Evolutionary conservation across 2,888 invertebrate species (phyloP).

Genomic region (Latheticus oryzae): DNA sequence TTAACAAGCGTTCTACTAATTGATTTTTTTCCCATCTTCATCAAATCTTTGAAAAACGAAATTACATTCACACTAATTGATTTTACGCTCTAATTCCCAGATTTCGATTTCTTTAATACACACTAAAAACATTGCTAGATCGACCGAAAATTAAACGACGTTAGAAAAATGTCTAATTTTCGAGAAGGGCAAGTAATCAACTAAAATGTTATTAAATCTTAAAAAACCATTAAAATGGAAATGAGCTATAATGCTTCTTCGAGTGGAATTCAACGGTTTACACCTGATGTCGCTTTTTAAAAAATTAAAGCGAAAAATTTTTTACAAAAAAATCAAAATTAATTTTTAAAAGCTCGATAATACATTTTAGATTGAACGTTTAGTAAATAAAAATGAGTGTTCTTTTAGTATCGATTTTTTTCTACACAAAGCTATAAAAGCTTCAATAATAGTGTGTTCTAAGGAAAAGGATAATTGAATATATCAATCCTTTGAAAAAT

Average conservation of each 20-base stretch:
- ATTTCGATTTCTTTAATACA: conserved; percentile 21
- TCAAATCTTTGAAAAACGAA: conserved; percentile 1
- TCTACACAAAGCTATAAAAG: too few species aligned
- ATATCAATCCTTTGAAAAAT: too few species aligned
- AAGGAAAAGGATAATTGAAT: too few species aligned
- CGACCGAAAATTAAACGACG: too few species aligned
- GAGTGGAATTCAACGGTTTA: conserved; percentile 24
- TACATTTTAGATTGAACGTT: too few species aligned
- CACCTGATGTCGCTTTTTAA: conserved; percentile 38
- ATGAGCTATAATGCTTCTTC: conserved; percentile 27
- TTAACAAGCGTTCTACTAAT: too few species aligned
- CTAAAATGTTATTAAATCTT: conserved; percentile 33
- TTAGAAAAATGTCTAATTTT: conserved; percentile 16
- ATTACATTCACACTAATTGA: conserved; percentile 21
- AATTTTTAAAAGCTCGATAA: too few species aligned
- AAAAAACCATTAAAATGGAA: conserved; percentile 38
- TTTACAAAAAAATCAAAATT: neutral
- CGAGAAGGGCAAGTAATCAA: conserved; percentile 13
- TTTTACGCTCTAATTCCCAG: conserved; percentile 20
- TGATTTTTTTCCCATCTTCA: too few species aligned
- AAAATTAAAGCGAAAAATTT: conserved; percentile 12
- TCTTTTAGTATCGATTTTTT: too few species aligned
- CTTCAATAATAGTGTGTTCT: too few species aligned
- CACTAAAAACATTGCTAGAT: too few species aligned
- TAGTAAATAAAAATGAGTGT: too few species aligned